These are phyloP conservation scores for Papilio demoleus DNA, from an alignment of 2,888 invertebrate species.

Conservation along the genomic window DNA sequence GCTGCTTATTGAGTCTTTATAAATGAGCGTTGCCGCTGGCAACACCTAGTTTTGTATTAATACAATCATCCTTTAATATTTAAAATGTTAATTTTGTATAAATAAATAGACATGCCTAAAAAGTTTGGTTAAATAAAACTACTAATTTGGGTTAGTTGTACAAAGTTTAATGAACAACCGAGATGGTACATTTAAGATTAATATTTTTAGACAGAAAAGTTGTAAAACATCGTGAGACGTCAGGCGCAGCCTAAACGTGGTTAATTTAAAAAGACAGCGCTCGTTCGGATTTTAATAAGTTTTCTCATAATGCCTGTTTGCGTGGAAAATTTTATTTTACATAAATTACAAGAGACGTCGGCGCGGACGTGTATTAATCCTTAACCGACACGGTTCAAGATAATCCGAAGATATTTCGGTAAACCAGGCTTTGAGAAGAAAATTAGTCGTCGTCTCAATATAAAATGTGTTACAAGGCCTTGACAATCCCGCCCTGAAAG, in stretches of 20 bases:
- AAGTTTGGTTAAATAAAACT: neutral
- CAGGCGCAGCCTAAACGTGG: slow-evolving; percentile 12
- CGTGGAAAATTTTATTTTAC: slow-evolving; percentile 29
- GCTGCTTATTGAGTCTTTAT: too few relatives aligned
- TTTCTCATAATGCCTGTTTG: slow-evolving; percentile 31
- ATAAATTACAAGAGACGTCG: slow-evolving; percentile 29
- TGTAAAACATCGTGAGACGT: slow-evolving; percentile 5
- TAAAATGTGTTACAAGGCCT: slow-evolving; percentile 10
- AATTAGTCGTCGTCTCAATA: slow-evolving; percentile 20
- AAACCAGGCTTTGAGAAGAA: neutral
- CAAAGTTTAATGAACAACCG: slow-evolving; percentile 4
- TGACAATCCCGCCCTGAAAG: neutral
- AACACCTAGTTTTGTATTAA: too few relatives aligned
- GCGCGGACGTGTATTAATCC: slow-evolving; percentile 23
- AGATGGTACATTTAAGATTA: slow-evolving; percentile 7
- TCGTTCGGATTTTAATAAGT: slow-evolving; percentile 30
- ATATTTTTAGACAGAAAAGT: slow-evolving; percentile 2
- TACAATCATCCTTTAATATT: too few relatives aligned
- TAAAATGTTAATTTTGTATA: too few relatives aligned
- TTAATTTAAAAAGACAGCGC: slow-evolving; percentile 31
- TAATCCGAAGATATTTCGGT: slow-evolving; percentile 15
- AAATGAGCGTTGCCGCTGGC: too few relatives aligned
- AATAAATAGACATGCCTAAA: neutral
- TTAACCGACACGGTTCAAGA: slow-evolving; percentile 16
- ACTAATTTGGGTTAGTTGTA: neutral